These are phyloP conservation scores for Macropis europaea DNA, from an alignment of 2,888 invertebrate species.

Conservation along the genomic window DNA sequence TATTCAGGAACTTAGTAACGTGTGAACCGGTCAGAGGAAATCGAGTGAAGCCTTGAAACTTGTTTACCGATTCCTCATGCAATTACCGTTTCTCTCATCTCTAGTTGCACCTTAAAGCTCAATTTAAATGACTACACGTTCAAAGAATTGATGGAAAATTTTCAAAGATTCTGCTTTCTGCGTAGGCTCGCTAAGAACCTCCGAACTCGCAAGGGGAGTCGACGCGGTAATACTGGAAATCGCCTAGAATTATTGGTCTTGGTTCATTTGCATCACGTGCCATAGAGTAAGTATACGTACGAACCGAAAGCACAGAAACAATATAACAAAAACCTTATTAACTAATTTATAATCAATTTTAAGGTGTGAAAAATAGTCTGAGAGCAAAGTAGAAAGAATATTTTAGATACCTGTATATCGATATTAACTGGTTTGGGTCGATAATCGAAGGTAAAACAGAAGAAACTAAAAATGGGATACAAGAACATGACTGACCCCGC, in stretches of 20 bases:
- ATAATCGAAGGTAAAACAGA: too few relatives aligned
- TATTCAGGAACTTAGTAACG: too few relatives aligned
- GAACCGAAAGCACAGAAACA: neutral
- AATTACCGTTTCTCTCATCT: neutral
- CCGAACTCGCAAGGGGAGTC: constrained; percentile 90
- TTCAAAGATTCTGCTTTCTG: neutral
- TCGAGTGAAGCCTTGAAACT: neutral
- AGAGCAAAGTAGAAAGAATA: too few relatives aligned
- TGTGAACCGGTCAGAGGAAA: neutral
- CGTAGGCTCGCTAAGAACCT: constrained; percentile 90
- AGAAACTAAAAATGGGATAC: constrained; percentile 69
- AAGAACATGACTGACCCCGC: constrained; percentile 55
- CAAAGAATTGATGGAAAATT: neutral
- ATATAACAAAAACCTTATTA: neutral
- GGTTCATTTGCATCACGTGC: constrained; percentile 92
- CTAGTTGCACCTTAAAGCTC: neutral
- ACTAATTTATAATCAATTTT: neutral
- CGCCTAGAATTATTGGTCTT: constrained; percentile 91
- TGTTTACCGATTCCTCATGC: neutral
- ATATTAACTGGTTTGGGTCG: too few relatives aligned
- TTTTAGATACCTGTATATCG: too few relatives aligned
- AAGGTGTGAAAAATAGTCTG: too few relatives aligned
- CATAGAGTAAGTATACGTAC: constrained; percentile 82
- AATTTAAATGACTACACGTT: too few relatives aligned
- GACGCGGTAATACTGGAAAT: constrained; percentile 92